Evolutionary conservation across 2,113 vertebrate genomes (phyloP).

Genomic region (Thermophis baileyi): DNA sequence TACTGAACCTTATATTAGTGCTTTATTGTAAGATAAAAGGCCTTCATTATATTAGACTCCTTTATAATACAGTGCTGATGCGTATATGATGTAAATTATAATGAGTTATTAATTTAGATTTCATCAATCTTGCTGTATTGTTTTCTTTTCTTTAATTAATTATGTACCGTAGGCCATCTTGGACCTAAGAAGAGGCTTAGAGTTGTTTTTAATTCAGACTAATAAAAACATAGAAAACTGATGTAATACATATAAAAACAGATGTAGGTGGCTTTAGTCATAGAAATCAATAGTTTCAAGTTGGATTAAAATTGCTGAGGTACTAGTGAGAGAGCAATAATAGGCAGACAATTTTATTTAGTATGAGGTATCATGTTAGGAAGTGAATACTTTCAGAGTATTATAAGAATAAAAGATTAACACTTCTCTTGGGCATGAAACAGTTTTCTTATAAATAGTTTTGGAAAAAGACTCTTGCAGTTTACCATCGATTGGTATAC

Average conservation of each 20-base stretch:
- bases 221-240: neutral
- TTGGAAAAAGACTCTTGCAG: conserved; percentile 27
- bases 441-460: conserved; percentile 20
- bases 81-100: neutral
- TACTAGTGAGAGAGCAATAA: neutral
- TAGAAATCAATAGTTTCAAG: neutral
- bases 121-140: neutral
- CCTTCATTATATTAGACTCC: neutral
- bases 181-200: neutral
- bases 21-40: neutral
- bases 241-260: neutral
- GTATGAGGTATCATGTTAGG: conserved; percentile 13
- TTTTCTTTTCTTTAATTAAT: neutral
- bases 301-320: neutral
- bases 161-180: neutral
- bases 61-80: neutral
- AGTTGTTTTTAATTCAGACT: neutral
- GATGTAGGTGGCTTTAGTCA: neutral
- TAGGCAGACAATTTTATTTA: neutral
- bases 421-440: conserved; percentile 12
- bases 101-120: neutral
- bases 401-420: conserved; percentile 10
- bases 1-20: neutral
- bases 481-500: neutral
- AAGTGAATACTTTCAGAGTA: neutral